phyloP scores from a whole-genome alignment of 2,888 invertebrate species.

The Tinea pellionella region DNA sequence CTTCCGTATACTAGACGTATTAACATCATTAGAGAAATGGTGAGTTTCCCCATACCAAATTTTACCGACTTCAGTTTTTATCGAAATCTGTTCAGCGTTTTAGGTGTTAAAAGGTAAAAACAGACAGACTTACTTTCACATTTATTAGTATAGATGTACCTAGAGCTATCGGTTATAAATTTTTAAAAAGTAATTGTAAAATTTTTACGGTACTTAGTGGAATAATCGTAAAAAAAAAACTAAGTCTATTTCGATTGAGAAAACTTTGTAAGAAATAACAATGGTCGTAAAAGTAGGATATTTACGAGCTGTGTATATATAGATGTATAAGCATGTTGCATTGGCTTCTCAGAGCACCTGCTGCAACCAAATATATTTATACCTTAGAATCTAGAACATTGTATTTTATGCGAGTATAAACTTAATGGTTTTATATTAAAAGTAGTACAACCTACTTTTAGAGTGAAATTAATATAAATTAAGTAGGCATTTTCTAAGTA shows the following conservation, averaged over 20 bases:
- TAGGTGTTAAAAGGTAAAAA: too few relatives aligned
- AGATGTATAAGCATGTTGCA: not conserved
- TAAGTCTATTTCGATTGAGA: conserved; percentile 32
- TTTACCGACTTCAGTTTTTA: too few relatives aligned
- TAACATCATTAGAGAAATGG: too few relatives aligned
- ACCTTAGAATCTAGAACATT: not conserved
- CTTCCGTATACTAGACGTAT: too few relatives aligned
- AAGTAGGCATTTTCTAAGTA: too few relatives aligned
- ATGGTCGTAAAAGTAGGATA: conserved; percentile 32
- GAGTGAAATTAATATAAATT: too few relatives aligned
- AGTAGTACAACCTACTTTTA: too few relatives aligned
- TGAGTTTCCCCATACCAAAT: too few relatives aligned
- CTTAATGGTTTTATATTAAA: not conserved
- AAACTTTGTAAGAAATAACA: conserved; percentile 38
- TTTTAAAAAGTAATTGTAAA: not conserved
- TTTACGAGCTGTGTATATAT: conserved; percentile 27
- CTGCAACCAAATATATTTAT: not conserved
- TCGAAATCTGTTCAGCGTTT: too few relatives aligned
- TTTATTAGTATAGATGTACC: too few relatives aligned
- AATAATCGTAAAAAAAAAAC: conserved; percentile 32
- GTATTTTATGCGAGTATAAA: not conserved
- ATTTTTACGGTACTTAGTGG: conserved; percentile 17
- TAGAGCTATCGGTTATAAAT: too few relatives aligned
- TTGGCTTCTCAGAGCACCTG: not conserved
- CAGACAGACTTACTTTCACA: too few relatives aligned